A percentile compares a stretch with the other conserved stretches of the same genome.
phyloP scores from a whole-genome alignment of 1,140 invertebrate genomes.

The Panulirus ornatus region DNA sequence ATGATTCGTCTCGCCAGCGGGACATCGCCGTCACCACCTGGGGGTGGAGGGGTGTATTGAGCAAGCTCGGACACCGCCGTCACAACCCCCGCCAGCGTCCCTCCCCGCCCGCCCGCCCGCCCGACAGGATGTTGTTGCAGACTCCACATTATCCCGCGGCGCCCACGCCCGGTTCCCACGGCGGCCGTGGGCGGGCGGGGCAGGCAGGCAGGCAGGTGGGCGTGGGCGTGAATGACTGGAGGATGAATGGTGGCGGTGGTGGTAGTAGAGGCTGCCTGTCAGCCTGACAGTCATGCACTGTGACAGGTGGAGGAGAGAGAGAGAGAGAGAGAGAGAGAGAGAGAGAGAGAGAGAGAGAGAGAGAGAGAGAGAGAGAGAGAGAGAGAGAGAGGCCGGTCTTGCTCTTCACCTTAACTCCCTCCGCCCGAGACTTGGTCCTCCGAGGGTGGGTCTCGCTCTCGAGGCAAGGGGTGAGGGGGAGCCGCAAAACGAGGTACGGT shows the following conservation, averaged over 20 bases:
- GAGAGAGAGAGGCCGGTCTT: not conserved
- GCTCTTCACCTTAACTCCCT: not conserved
- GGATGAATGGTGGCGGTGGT: not conserved
- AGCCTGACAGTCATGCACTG: not conserved
- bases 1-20: no score
- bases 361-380: not conserved
- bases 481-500: not conserved
- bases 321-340: not conserved
- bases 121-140: slow-evolving; percentile 21
- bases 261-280: not conserved
- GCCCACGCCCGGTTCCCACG: slow-evolving; percentile 44
- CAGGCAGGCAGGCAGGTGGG: not conserved
- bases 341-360: not conserved
- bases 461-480: not conserved
- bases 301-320: not conserved
- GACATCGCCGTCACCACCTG: no score
- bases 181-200: not conserved
- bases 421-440: no score
- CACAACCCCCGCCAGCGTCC: not conserved
- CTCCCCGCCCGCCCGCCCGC: not conserved
- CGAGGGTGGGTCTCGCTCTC: not conserved
- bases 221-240: not conserved
- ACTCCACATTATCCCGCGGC: slow-evolving; percentile 20
- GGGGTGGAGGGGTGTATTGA: not conserved
- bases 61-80: not conserved